Conservation (phyloP, 1,140 invertebrate species). For the Nebria ingens region DNA sequence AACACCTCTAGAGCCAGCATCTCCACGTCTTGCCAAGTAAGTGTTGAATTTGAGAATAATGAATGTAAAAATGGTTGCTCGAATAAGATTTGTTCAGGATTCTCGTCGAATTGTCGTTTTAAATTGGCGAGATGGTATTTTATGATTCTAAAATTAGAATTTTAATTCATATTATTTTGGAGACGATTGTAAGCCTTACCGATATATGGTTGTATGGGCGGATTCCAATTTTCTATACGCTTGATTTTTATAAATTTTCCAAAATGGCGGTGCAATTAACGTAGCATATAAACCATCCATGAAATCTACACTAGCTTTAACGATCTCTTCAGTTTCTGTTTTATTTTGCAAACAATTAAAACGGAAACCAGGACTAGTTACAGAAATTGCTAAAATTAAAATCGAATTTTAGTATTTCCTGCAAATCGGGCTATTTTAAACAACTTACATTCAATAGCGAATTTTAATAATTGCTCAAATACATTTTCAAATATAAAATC, state of each 20-base stretch:
- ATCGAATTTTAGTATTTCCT: background rate
- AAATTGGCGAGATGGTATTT: slow-evolving; percentile 18
- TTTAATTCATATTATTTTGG: background rate
- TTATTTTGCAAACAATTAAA: slow-evolving; percentile 23
- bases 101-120: slow-evolving; percentile 13
- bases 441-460: slow-evolving; percentile 30
- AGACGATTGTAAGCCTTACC: slow-evolving; percentile 14
- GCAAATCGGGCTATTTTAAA: background rate
- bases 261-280: slow-evolving; percentile 30
- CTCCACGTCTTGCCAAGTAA: slow-evolving; percentile 25
- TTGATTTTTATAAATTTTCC: slow-evolving; percentile 31
- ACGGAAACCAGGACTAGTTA: slow-evolving; percentile 28
- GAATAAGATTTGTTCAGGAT: slow-evolving; percentile 18
- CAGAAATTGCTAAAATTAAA: slow-evolving; percentile 30
- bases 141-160: slow-evolving; percentile 15
- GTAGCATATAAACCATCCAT: slow-evolving; percentile 34
- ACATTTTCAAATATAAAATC: slow-evolving; percentile 24
- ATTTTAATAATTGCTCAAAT: slow-evolving; percentile 28
- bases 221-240: slow-evolving; percentile 30
- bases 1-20: slow-evolving; percentile 33
- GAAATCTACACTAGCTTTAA: slow-evolving; percentile 30
- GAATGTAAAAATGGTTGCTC: slow-evolving; percentile 26
- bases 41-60: slow-evolving; percentile 26
- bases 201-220: slow-evolving; percentile 26
- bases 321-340: slow-evolving; percentile 20